phyloP scores from a whole-genome alignment of 2,113 vertebrate species.

The Bothrops jararaca region DNA sequence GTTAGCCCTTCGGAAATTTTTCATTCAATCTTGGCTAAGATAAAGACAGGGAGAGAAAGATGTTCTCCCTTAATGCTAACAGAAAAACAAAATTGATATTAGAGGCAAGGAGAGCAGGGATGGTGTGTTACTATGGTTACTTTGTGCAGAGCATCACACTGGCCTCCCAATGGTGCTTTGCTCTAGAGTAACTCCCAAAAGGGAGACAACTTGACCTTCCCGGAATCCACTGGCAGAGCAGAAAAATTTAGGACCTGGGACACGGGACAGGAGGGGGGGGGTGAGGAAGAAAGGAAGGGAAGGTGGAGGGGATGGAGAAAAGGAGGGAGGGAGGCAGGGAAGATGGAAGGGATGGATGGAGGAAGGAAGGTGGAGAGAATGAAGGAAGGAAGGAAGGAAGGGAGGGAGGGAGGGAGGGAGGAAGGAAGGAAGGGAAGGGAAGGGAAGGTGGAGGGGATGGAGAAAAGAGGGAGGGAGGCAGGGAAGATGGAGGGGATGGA shows the following conservation, averaged over 20 bases:
- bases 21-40: not conserved
- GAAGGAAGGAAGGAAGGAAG: not conserved
- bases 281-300: not conserved
- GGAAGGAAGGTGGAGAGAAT: not conserved
- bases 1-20: not conserved
- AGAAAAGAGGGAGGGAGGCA: not conserved
- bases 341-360: not conserved
- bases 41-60: not conserved
- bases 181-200: slow-evolving; percentile 55
- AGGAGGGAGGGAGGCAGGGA: accelerated
- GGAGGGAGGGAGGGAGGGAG: not conserved
- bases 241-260: slow-evolving; percentile 51
- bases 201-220: slow-evolving; percentile 56
- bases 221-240: slow-evolving; percentile 46
- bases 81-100: slow-evolving; percentile 55
- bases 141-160: slow-evolving; percentile 50
- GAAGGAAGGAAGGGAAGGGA: not conserved
- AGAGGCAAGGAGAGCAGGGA: slow-evolving; percentile 66
- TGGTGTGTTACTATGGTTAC: slow-evolving; percentile 68
- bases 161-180: slow-evolving; percentile 53
- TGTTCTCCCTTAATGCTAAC: slow-evolving; percentile 56
- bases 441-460: not conserved
- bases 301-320: too few relatives aligned
- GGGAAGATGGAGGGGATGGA: not conserved
- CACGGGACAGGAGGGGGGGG: not conserved